Evolutionary conservation across 37 sponge, comb jelly and placozoan species (phyloP), one percentile per base, ranked within the genome.

Genomic region (Ephydatia muelleri): DNA sequence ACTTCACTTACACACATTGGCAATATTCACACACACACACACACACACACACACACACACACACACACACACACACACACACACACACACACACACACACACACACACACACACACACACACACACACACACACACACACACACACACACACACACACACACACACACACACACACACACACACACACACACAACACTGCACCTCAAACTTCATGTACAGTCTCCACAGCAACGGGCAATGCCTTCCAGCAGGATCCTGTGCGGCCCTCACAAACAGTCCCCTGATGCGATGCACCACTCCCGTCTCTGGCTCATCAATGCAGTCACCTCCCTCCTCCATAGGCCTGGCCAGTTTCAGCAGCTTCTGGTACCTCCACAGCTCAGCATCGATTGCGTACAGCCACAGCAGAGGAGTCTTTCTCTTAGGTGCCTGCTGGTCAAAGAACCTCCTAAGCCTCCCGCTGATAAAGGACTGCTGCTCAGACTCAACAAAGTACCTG

Each of bases 161-260:
- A 37, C 34, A 80, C 14, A 25, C 14, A 89, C 31, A 5, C 22
- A 39, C 6, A 76, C 87, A n/a, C n/a, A n/a, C n/a, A n/a, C n/a
- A n/a, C n/a, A n/a, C n/a, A n/a, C n/a, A n/a, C n/a, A n/a, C n/a
- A n/a, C n/a, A n/a, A n/a, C n/a, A n/a, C n/a, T n/a, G 30, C 40
- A 96, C 97, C 90, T 92, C 88, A 84, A 94, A 80, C 28, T 47
- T 48, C 84, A 96, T 85, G 70, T 83, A 88, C 8, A 78, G 31
- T 37, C 97, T 91, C 97, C 97, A 96, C 23, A 96, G 82, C 65
- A 89, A 69, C 0, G 91, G 88, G 68, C 92, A 93, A 43, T 78
- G 65, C 21, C 75, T 57, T 9, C 84, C 86, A 47, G 25, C 80
- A 4, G 74, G 68, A 32, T 76, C 49, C 26, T 83, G 70, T 2